Percentiles rank a stretch among this genome's conserved stretches.
Conservation (phyloP, 2,113 vertebrate genomes). For the Globicephala melas region DNA sequence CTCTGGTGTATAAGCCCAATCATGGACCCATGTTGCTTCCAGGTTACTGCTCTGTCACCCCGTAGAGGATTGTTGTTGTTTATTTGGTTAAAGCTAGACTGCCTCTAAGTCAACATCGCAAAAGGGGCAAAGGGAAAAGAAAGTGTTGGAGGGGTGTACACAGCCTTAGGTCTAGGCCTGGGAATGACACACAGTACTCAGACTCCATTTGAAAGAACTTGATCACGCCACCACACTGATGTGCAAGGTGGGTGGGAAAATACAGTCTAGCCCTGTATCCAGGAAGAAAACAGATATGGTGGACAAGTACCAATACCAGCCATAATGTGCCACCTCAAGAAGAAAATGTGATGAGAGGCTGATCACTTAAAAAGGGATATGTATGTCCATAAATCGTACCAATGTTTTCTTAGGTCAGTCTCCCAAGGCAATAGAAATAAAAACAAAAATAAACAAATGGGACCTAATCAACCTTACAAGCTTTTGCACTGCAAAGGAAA, state of each 20-base stretch:
- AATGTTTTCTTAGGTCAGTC: too few relatives aligned
- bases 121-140: background rate
- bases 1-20: background rate
- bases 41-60: background rate
- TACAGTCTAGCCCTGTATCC: background rate
- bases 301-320: background rate
- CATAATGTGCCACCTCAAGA: background rate
- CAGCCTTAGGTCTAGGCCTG: background rate
- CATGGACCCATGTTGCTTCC: background rate
- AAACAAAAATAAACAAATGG: too few relatives aligned
- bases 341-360: background rate
- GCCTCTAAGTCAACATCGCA: background rate
- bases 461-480: too few relatives aligned
- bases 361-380: background rate
- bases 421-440: too few relatives aligned
- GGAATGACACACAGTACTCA: background rate
- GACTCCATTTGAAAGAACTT: background rate
- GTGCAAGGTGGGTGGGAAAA: background rate
- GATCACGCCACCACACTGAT: too few relatives aligned
- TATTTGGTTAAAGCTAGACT: background rate
- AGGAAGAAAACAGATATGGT: background rate
- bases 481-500: too few relatives aligned
- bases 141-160: background rate
- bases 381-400: too few relatives aligned
- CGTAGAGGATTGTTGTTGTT: background rate